Evolutionary conservation across 2,888 invertebrate species (phyloP).

Genomic region (Trichogramma evanescens): DNA sequence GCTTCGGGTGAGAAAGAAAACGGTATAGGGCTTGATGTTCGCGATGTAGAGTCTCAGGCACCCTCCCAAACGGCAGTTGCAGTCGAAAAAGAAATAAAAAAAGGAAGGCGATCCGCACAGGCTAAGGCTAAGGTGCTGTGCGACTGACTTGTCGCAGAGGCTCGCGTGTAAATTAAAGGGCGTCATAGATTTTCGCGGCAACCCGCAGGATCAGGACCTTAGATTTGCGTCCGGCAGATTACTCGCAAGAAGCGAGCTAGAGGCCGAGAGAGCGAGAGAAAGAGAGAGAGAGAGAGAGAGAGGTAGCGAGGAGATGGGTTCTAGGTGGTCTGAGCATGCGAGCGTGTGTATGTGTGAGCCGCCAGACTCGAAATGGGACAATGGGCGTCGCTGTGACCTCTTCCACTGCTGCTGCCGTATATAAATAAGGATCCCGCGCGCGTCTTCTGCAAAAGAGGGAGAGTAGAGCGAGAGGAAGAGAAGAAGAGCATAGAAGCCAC

Average conservation of each 20-base stretch:
- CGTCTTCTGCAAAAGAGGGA: constrained; percentile 13
- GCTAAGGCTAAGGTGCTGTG: not conserved
- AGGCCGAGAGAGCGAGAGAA: too few species aligned
- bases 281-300: too few species aligned
- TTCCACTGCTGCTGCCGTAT: constrained; percentile 6
- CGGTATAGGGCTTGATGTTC: too few species aligned
- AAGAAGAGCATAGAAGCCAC: constrained; percentile 25
- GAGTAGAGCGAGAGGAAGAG: constrained; percentile 1
- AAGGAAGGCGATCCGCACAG: not conserved
- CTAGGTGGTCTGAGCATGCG: constrained; percentile 10
- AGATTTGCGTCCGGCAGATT: constrained; percentile 49
- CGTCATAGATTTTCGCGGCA: constrained; percentile 47
- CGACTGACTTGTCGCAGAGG: constrained; percentile 16
- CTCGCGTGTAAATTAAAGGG: constrained; percentile 45
- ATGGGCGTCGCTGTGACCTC: constrained; percentile 45
- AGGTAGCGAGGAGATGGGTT: too few species aligned
- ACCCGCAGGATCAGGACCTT: constrained; percentile 48
- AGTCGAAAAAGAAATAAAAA: too few species aligned
- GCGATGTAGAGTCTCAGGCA: too few species aligned
- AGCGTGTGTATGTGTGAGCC: constrained; percentile 24
- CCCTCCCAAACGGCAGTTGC: too few species aligned
- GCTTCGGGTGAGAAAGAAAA: too few species aligned
- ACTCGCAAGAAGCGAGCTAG: constrained; percentile 26
- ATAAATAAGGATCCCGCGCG: constrained; percentile 21
- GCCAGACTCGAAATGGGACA: constrained; percentile 44